Evolutionary conservation across 2,888 invertebrate genomes (phyloP).

Genomic region (Drosophila greeni): DNA sequence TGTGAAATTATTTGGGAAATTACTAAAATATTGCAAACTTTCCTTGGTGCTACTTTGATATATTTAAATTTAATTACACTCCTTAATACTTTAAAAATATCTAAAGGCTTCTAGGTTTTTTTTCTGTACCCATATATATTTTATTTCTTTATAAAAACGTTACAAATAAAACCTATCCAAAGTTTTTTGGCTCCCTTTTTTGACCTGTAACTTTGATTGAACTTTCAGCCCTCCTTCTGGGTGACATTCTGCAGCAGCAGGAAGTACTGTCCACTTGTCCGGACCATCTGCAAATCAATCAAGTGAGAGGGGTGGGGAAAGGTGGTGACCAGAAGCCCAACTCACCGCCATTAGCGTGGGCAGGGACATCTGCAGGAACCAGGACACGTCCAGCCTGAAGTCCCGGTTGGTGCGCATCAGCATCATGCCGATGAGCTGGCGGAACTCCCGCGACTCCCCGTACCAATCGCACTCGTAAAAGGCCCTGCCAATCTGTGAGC

Average conservation of each 20-base stretch:
- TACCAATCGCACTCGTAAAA: conserved; percentile 72
- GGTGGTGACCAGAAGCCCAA: background rate
- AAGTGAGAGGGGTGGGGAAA: conserved; percentile 3
- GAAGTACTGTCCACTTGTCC: conserved; percentile 74
- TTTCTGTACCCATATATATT: background rate
- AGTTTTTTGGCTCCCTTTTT: conserved; percentile 1
- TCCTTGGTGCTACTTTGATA: background rate
- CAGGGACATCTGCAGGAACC: conserved; percentile 73
- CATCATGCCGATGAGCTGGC: conserved; percentile 69
- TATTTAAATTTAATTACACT: too few species aligned
- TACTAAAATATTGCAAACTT: background rate
- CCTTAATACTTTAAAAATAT: too few species aligned
- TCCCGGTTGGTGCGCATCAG: conserved; percentile 68
- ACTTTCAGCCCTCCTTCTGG: conserved; percentile 44
- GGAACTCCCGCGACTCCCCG: conserved; percentile 65
- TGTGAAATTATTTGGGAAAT: background rate
- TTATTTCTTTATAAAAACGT: background rate
- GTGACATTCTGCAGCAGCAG: conserved; percentile 67
- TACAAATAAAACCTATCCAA: background rate
- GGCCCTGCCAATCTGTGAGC: conserved; percentile 63
- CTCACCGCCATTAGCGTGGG: conserved; percentile 72
- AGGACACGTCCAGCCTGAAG: conserved; percentile 67
- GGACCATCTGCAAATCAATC: conserved; percentile 65
- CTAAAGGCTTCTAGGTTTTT: background rate
- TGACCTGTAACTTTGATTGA: conserved; percentile 8